Percentiles rank a stretch among this genome's conserved stretches.
phyloP scores from a whole-genome alignment of 23 tunicate genomes.

The Ciona savignyi region DNA sequence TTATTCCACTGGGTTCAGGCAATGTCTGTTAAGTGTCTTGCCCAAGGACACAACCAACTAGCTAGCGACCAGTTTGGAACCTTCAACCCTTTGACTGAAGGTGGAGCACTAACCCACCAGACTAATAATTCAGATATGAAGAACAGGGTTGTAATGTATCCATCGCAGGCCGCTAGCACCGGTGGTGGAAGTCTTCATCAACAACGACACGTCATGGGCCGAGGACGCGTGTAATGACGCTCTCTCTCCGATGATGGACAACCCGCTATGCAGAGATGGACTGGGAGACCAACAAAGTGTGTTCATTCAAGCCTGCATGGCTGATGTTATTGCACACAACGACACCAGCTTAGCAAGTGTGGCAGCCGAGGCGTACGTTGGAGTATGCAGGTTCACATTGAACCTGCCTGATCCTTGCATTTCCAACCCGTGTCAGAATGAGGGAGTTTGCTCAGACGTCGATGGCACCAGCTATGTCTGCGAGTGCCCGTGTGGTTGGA shows the following conservation, averaged over 20 bases:
- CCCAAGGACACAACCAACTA: too few relatives aligned
- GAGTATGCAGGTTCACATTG: slow-evolving; percentile 12
- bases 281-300: slow-evolving; percentile 10
- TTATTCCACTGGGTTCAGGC: too few relatives aligned
- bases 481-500: slow-evolving; percentile 23
- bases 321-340: slow-evolving; percentile 6
- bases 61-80: too few relatives aligned
- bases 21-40: too few relatives aligned
- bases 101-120: too few relatives aligned
- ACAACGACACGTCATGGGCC: slow-evolving; percentile 17
- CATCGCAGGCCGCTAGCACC: background rate
- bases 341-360: slow-evolving; percentile 1
- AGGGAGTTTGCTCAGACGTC: slow-evolving; percentile 4
- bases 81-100: too few relatives aligned
- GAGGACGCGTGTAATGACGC: slow-evolving; percentile 9
- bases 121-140: too few relatives aligned
- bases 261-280: slow-evolving; percentile 14
- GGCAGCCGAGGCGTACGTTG: slow-evolving; percentile 9
- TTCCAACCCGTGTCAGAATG: slow-evolving; percentile 24
- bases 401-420: slow-evolving; percentile 24
- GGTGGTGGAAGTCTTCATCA: background rate
- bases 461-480: slow-evolving; percentile 18
- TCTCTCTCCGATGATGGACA: slow-evolving; percentile 16
- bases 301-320: slow-evolving; percentile 7
- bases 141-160: too few relatives aligned